Evolutionary conservation across 2,797 vertebrate genomes (phyloP).

Genomic region (Varecia variegata): DNA sequence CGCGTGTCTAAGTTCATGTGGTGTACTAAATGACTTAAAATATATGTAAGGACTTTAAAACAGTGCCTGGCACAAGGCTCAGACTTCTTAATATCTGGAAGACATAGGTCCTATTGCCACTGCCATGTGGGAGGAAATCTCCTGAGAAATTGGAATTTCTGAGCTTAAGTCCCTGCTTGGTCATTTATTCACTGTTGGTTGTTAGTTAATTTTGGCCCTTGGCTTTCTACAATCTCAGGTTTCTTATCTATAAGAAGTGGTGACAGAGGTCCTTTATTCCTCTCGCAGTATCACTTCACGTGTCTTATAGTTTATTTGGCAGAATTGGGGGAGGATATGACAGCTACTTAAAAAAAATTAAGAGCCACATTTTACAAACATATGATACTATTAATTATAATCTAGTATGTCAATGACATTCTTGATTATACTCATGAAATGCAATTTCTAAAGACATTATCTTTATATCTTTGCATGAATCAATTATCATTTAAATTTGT

Average conservation of each 20-base stretch:
- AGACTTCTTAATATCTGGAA: not conserved
- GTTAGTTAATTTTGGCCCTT: not conserved
- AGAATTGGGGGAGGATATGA: not conserved
- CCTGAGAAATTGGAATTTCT: not conserved
- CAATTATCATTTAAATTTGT: not conserved
- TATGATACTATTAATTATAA: constrained; percentile 4
- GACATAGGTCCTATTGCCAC: not conserved
- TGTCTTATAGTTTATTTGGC: not conserved
- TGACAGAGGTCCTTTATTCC: not conserved
- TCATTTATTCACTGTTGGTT: not conserved
- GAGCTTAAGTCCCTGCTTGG: not conserved
- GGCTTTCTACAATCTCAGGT: not conserved
- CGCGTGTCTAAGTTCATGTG: not conserved
- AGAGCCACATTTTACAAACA: not conserved
- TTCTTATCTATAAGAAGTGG: not conserved
- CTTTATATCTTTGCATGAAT: not conserved
- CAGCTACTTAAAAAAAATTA: constrained; percentile 38
- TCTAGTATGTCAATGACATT: not conserved
- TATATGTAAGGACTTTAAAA: not conserved
- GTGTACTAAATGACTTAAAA: not conserved
- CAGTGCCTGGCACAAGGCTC: not conserved
- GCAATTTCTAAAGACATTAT: not conserved
- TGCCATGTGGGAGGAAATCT: not conserved
- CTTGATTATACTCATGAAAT: not conserved
- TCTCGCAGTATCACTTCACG: not conserved